A percentile compares a stretch with the other conserved stretches of the same genome.
phyloP scores from a whole-genome alignment of 1,140 invertebrate species.

The Bombus vancouverensis region DNA sequence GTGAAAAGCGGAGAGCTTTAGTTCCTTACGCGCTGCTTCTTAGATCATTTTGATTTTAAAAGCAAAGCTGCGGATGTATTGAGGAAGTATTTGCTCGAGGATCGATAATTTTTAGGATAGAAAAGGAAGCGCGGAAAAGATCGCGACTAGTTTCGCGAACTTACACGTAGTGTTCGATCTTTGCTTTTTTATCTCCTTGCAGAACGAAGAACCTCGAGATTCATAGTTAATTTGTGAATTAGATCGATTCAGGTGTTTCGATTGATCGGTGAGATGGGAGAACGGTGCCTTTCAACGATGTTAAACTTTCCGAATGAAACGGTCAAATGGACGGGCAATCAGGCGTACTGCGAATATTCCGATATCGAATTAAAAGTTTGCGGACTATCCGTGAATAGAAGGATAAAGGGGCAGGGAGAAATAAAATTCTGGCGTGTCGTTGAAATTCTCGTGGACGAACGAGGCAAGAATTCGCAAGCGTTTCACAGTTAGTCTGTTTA shows the following conservation, averaged over 20 bases:
- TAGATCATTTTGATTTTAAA: not conserved
- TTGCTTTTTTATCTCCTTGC: too few species aligned
- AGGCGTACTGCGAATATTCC: constrained; percentile 34
- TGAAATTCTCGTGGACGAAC: not conserved
- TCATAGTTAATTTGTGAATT: not conserved
- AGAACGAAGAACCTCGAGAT: not conserved
- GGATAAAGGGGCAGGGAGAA: not conserved
- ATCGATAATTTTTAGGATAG: too few species aligned
- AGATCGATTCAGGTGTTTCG: not conserved
- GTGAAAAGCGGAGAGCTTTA: not conserved
- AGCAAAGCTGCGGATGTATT: too few species aligned
- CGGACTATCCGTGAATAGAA: not conserved
- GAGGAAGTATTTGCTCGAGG: too few species aligned
- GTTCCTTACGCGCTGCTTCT: not conserved
- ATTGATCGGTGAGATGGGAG: not conserved
- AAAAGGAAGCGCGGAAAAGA: too few species aligned
- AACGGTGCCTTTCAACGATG: not conserved
- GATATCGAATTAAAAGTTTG: constrained; percentile 44
- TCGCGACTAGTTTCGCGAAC: too few species aligned
- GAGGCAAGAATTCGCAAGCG: not conserved
- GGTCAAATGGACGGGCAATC: constrained; percentile 42
- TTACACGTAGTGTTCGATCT: too few species aligned
- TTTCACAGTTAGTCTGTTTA: not conserved
- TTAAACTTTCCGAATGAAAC: constrained; percentile 28
- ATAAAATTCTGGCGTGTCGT: constrained; percentile 22